phyloP scores from a whole-genome alignment of 2,888 invertebrate genomes.

The Pedicia rivosa region DNA sequence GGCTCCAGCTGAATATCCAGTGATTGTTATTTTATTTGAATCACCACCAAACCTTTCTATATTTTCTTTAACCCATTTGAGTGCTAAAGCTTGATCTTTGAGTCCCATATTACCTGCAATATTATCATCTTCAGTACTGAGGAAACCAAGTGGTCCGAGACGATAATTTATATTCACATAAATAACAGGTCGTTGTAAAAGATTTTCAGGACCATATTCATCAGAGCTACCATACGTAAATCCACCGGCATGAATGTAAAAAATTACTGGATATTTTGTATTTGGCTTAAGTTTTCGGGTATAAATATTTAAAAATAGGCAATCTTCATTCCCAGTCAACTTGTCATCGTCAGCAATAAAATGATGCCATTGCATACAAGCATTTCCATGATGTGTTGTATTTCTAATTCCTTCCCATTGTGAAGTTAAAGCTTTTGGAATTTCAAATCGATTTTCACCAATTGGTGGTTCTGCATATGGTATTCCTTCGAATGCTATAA shows the following conservation, averaged over 20 bases:
- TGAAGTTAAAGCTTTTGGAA: constrained; percentile 18
- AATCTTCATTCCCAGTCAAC: constrained; percentile 45
- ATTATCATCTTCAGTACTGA: constrained; percentile 52
- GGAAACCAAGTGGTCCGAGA: constrained; percentile 56
- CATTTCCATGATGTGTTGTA: constrained; percentile 39
- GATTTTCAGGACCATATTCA: constrained; percentile 35
- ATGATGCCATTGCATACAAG: constrained; percentile 46
- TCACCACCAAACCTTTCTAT: constrained; percentile 56
- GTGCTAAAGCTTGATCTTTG: constrained; percentile 54
- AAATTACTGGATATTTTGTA: constrained; percentile 43
- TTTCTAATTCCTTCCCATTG: constrained; percentile 32
- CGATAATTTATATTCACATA: constrained; percentile 54
- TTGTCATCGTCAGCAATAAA: constrained; percentile 20
- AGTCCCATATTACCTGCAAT: constrained; percentile 57
- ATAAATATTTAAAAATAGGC: constrained; percentile 46
- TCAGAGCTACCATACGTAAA: constrained; percentile 48
- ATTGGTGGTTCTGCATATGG: constrained; percentile 50
- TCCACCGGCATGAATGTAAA: constrained; percentile 53
- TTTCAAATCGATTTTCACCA: constrained; percentile 42
- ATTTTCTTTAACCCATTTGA: constrained; percentile 53
- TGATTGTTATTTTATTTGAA: constrained; percentile 46
- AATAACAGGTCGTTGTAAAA: constrained; percentile 48
- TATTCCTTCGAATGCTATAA: constrained; percentile 44
- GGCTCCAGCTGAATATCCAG: constrained; percentile 58
- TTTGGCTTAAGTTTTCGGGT: too few species aligned